phyloP scores from a whole-genome alignment of 2,888 invertebrate species.

The Seira musarum region DNA sequence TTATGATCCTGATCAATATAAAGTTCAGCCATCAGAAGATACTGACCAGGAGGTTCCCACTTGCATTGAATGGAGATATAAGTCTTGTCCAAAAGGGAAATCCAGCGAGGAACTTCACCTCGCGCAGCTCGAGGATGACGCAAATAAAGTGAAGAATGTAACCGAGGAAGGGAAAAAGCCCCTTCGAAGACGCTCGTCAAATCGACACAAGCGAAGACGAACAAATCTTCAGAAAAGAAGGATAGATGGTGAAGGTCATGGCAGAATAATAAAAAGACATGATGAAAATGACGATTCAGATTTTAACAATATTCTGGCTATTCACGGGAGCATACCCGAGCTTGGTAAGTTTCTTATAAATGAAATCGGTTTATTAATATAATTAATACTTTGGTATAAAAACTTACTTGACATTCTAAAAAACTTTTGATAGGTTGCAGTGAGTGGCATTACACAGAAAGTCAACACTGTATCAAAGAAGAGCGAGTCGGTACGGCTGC shows the following conservation, averaged over 20 bases:
- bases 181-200: too few relatives aligned
- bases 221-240: not conserved
- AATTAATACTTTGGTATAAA: too few relatives aligned
- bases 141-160: constrained; percentile 1
- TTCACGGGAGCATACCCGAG: too few relatives aligned
- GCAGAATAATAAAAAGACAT: not conserved
- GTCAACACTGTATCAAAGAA: constrained; percentile 18
- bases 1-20: not conserved
- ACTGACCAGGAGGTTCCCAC: constrained; percentile 5
- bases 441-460: constrained; percentile 19
- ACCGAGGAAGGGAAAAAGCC: not conserved
- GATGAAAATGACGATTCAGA: not conserved
- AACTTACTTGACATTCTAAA: too few relatives aligned
- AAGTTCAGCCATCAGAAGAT: not conserved
- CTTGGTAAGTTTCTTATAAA: too few relatives aligned
- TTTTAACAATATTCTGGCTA: not conserved
- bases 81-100: constrained; percentile 23
- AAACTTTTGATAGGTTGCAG: constrained; percentile 18
- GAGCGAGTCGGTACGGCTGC: not conserved
- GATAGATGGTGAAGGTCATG: not conserved
- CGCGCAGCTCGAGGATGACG: not conserved
- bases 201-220: too few relatives aligned
- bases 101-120: not conserved
- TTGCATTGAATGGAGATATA: constrained; percentile 35
- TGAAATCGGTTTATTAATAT: too few relatives aligned